These are phyloP conservation scores for Drosophila carrolli DNA, from an alignment of 1,140 invertebrate genomes.

Conservation along the genomic window DNA sequence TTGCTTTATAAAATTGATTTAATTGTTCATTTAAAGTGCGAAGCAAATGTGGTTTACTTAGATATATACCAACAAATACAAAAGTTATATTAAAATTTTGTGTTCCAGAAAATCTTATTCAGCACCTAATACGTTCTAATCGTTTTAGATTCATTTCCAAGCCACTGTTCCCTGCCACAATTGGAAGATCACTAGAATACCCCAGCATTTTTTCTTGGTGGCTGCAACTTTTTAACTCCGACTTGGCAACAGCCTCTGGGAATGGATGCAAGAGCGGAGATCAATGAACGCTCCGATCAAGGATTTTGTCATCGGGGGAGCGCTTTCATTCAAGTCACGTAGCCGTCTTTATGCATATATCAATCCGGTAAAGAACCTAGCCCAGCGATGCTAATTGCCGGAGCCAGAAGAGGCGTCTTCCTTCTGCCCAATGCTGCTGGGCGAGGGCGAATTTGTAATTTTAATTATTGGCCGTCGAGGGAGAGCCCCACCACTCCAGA, in stretches of 20 bases:
- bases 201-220: neutral
- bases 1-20: too few species aligned
- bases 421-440: constrained; percentile 37
- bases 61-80: too few species aligned
- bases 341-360: constrained; percentile 71
- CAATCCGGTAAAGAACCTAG: constrained; percentile 47
- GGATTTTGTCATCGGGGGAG: constrained; percentile 67
- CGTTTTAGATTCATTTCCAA: neutral
- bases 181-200: neutral
- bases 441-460: constrained; percentile 63
- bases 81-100: too few species aligned
- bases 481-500: constrained; percentile 30
- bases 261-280: constrained; percentile 36
- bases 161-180: neutral
- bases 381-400: constrained; percentile 65
- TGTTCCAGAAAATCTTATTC: too few species aligned
- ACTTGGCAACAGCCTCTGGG: constrained; percentile 55
- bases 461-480: constrained; percentile 49
- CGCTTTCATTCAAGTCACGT: constrained; percentile 71
- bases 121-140: neutral
- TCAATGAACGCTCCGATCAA: constrained; percentile 77
- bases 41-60: too few species aligned
- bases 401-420: constrained; percentile 50
- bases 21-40: too few species aligned
- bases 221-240: constrained; percentile 8